Evolutionary conservation across 2,888 invertebrate species (phyloP), one percentile per base, ranked within the genome.

Genomic region (Hipparchia semele): DNA sequence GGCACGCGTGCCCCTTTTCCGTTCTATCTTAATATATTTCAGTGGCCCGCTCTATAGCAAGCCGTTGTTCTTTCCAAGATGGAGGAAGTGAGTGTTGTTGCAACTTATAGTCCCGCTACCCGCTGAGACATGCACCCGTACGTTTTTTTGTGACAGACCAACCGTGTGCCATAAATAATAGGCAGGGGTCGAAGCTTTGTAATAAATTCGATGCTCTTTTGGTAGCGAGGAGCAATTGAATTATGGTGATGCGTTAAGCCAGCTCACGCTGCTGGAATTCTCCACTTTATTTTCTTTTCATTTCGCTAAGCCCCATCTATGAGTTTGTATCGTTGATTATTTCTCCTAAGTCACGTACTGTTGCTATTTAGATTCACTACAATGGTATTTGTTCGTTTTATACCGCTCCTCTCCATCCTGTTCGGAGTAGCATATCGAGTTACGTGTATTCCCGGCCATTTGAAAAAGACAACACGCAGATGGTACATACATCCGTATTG

Each of bases 141-240:
- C 89, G 86, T 93, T 94, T 94, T 58, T 94, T 94, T 93, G 91
- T 92, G 92, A 92, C 92, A 92, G 92, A 91, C 92, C 90, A 90
- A 93, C 90, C 87, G 89, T 91, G 86, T 90, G 92, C 92, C 92
- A 94, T 94, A 94, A 94, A 94, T 94, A 94, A 94, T 93, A 94
- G 92, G 91, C 90, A 91, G 91, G 93, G 92, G 91, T 89, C 88
- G 87, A 87, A 87, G 90, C 91, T 90, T 92, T 91, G 92, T 93
- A 90, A 92, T 92, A 92, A 93, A 93, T 92, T 90, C 87, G 90
- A 89, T 92, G 93, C 90, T 93, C 93, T 90, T 94, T 93, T 90
- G 89, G 91, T 90, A 91, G 88, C 90, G 86, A 89, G 88, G 87
- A 86, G 91, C 87, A 87, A 93, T 92, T 93, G 94, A 94, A 92